A percentile compares a stretch with the other conserved stretches of the same genome.
Conservation (phyloP, 1,140 invertebrate genomes). For the Sipha flava region DNA sequence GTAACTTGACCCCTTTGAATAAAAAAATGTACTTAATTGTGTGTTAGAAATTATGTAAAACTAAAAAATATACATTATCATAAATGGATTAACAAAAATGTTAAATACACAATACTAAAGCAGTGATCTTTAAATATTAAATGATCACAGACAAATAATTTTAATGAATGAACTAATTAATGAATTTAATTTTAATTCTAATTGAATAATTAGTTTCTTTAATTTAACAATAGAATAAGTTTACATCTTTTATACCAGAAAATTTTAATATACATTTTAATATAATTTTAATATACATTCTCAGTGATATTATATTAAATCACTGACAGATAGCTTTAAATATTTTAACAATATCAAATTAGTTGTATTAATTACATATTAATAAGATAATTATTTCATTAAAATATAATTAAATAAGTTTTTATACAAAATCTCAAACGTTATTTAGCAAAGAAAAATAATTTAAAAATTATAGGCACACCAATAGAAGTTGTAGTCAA, state of each 20-base stretch:
- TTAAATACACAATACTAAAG: background rate
- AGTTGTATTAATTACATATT: background rate
- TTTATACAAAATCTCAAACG: background rate
- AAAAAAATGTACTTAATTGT: constrained; percentile 6
- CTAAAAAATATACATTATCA: constrained; percentile 5
- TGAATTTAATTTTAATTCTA: no score
- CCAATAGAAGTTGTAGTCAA: background rate
- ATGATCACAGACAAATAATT: constrained; percentile 16
- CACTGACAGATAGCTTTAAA: background rate
- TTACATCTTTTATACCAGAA: background rate
- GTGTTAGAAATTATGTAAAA: background rate
- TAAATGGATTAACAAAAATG: background rate
- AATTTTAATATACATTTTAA: background rate
- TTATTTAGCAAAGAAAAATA: background rate
- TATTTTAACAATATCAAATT: background rate
- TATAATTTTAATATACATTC: background rate
- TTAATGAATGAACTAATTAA: background rate
- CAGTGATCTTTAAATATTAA: background rate
- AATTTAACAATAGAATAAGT: background rate
- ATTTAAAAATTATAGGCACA: background rate
- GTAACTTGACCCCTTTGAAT: constrained; percentile 22
- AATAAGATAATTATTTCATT: background rate
- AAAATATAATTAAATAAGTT: background rate
- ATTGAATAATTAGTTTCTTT: no score
- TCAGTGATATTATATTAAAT: background rate